Base-by-base conservation (phyloP, 2,113 vertebrate genomes). In the Circaetus cinerascens region DNA sequence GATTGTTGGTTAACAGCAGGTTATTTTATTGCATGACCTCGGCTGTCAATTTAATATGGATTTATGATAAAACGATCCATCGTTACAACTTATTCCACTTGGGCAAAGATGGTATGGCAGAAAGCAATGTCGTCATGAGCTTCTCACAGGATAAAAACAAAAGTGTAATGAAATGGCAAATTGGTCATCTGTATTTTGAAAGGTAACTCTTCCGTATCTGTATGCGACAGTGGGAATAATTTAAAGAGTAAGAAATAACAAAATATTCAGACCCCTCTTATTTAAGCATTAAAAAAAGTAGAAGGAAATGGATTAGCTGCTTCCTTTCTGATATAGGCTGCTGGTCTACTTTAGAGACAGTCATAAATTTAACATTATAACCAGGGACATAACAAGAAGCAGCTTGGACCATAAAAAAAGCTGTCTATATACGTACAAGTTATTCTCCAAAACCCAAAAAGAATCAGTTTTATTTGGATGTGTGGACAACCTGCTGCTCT, bases 401-500 rank as follows among this genome's bases (percentile, higher is more conserved):
- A 95, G 89, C 68, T 71, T 84, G 90, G 87, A 88, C 93, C 69
- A 80, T 86, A 88, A 60, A 95, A 76, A 97, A 95, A 95, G 87
- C 87, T 95, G 91, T 96, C 88, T 92, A 84, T 29, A 23, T 66
- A 83, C 7, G 11, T 78, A 93, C 63, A 95, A 92, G 81, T 59
- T 79, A 62, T 68, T 90, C 77, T 88, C 78, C 19, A 51, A 51
- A 51, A 27, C 15, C 51, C 50, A 27, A 89, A 94, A 25, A 75
- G 34, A 63, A 14, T 2, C 41, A 88, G 67, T 90, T 97, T 86
- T 87, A 57, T 89, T 84, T 92, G 88, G 55, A 85, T 85, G 92
- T 53, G 93, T 78, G 81, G 78, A 87, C 90, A 93, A 97, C 86
- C 88, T 95, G 86, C 95, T 92, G 96, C 84, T 97, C 67, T 93